Base-by-base conservation (phyloP, 2,113 vertebrate genomes). In the Natator depressus region DNA sequence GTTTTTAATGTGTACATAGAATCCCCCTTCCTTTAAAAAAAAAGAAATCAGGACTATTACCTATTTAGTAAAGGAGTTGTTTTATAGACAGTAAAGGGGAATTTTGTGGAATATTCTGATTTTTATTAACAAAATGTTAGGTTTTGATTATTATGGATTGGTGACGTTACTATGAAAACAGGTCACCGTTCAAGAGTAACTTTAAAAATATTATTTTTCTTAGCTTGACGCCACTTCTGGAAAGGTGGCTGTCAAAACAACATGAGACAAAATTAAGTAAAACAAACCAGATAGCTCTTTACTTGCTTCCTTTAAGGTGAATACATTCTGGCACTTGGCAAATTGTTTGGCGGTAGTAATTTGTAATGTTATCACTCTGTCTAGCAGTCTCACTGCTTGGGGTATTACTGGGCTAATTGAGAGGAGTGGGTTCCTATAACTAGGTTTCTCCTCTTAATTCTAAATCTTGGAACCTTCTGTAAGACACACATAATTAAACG, bases 331-430 rank as follows among this genome's bases (percentile, higher is more conserved):
- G 97, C 98, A 98, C 98, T 98, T 98, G 98, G 98, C 89, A 91
- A 75, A 95, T 97, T 86, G 84, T 97, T 98, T 92, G 96, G 95
- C 97, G 87, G 90, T 88, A 85, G 95, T 97, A 98, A 98, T 98
- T 98, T 98, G 98, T 98, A 98, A 97, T 97, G 97, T 98, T 98
- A 98, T 98, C 98, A 95, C 97, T 97, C 94, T 8, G 97, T 98
- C 93, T 89, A 95, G 91, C 95, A 96, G 98, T 93, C 97, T 96
- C 95, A 98, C 96, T 96, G 97, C 93, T 96, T 8, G 84, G 69
- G 95, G 97, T 98, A 96, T 97, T 98, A 87, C 78, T 94, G 97
- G 97, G 97, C 98, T 99, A 99, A 99, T 99, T 98, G 97, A 98
- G 98, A 97, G 96, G 97, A 96, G 96, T 95, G 96, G 95, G 94